Evolutionary conservation across 1,140 invertebrate species (phyloP).

Genomic region (Drosophila trapezifrons): DNA sequence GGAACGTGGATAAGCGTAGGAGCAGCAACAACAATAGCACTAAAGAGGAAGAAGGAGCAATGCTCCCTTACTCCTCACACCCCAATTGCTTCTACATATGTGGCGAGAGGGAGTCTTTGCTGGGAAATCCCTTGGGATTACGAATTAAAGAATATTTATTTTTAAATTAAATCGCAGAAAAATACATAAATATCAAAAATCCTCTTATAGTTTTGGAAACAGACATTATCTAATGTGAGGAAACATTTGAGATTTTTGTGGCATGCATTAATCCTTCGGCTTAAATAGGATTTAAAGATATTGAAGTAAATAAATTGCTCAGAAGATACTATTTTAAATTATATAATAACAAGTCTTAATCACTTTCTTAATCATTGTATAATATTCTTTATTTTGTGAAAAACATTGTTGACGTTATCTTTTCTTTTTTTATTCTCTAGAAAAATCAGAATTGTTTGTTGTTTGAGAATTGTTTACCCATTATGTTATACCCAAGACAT

Average conservation of each 20-base stretch:
- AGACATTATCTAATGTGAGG: too few relatives aligned
- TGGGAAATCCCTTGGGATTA: background rate
- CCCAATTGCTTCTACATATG: conserved; percentile 14
- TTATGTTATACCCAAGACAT: background rate
- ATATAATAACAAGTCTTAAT: background rate
- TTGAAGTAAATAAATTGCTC: background rate
- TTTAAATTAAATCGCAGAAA: background rate
- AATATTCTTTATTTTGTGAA: background rate
- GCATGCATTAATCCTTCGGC: background rate
- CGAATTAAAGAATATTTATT: background rate
- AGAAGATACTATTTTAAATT: background rate
- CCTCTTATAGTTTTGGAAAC: background rate
- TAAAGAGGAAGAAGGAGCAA: conserved; percentile 21
- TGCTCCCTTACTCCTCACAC: conserved; percentile 32
- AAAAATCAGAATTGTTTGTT: background rate
- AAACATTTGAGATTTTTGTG: background rate
- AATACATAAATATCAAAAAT: background rate
- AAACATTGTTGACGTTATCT: background rate
- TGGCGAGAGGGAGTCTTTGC: background rate
- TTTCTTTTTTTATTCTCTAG: background rate
- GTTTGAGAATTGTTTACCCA: background rate
- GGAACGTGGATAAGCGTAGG: conserved; percentile 55
- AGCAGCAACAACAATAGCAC: conserved; percentile 37
- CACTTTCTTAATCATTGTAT: background rate
- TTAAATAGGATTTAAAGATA: background rate